These are phyloP conservation scores for Drosophila mimetica DNA, from an alignment of 2,888 invertebrate species.

Conservation along the genomic window DNA sequence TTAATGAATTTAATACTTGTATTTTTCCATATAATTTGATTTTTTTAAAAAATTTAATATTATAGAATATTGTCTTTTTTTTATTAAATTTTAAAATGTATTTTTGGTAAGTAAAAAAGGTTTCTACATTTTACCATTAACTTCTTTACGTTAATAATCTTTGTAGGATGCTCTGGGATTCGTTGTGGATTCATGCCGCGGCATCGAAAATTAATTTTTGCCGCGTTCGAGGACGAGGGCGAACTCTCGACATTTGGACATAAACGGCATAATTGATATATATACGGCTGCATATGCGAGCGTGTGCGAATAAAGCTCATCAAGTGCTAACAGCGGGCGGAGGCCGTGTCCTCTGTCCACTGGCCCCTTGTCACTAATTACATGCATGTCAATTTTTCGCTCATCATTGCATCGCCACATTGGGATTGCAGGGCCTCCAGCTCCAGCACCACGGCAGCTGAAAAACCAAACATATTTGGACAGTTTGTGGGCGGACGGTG, in stretches of 20 bases:
- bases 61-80: no score
- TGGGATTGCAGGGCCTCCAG: background rate
- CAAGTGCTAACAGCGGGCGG: constrained; percentile 20
- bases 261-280: constrained; percentile 79
- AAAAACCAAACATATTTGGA: constrained; percentile 79
- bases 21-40: no score
- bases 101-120: no score
- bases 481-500: constrained; percentile 70
- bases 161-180: background rate
- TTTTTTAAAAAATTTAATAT: no score
- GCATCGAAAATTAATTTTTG: constrained; percentile 67
- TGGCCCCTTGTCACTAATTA: constrained; percentile 76
- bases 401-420: constrained; percentile 66
- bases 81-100: no score
- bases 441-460: background rate
- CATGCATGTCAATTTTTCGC: constrained; percentile 80
- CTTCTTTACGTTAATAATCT: background rate
- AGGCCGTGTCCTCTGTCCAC: constrained; percentile 35
- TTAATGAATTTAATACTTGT: no score
- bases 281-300: constrained; percentile 13
- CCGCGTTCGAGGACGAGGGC: constrained; percentile 11
- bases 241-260: constrained; percentile 45
- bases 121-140: background rate
- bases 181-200: constrained; percentile 7
- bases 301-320: constrained; percentile 15